Conservation (phyloP, 2,888 invertebrate species). For the Auanema freiburgensis region DNA sequence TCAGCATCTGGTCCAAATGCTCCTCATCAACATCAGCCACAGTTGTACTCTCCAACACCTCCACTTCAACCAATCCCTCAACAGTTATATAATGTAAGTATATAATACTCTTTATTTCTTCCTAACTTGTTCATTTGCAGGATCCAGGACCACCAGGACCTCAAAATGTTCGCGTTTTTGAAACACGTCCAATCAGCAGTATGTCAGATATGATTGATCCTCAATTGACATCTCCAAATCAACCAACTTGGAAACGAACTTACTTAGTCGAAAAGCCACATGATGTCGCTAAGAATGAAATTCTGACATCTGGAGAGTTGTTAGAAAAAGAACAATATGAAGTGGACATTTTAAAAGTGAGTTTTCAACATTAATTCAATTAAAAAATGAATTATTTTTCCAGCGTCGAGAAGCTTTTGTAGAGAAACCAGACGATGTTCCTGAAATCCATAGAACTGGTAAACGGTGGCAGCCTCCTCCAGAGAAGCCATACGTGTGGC, state of each 20-base stretch:
- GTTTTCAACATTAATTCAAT: too few species aligned
- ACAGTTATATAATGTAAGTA: not conserved
- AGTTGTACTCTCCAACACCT: constrained; percentile 1
- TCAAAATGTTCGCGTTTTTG: constrained; percentile 53
- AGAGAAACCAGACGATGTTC: constrained; percentile 52
- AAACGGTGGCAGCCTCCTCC: constrained; percentile 64
- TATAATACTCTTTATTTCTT: not conserved
- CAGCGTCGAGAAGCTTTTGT: constrained; percentile 59
- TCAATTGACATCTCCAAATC: not conserved
- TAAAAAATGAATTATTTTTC: constrained; percentile 12
- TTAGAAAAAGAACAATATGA: constrained; percentile 59
- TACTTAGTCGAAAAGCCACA: constrained; percentile 50
- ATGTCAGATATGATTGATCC: constrained; percentile 30
- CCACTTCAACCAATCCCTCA: not conserved
- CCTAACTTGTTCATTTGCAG: not conserved
- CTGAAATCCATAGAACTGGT: constrained; percentile 54
- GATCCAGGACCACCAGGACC: constrained; percentile 11
- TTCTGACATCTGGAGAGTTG: constrained; percentile 59
- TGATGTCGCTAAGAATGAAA: constrained; percentile 58
- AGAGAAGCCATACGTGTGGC: constrained; percentile 60
- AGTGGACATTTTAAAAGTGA: constrained; percentile 57
- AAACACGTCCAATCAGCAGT: constrained; percentile 58
- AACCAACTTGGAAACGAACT: constrained; percentile 51
- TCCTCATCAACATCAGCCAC: constrained; percentile 11
- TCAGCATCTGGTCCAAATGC: not conserved